Evolutionary conservation across 2,888 invertebrate genomes (phyloP).

Genomic region (Drosophila cognata): DNA sequence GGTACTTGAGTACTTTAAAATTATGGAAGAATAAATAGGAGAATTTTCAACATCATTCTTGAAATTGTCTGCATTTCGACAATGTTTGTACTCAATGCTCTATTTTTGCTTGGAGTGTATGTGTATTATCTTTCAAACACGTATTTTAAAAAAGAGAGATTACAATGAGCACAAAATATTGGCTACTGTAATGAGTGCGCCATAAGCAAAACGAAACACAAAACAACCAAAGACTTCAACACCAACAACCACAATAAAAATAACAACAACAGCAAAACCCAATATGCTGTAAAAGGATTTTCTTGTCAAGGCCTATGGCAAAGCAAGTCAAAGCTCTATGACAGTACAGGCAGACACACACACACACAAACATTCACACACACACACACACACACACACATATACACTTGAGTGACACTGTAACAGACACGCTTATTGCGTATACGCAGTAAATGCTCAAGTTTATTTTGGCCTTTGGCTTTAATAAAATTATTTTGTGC

Average conservation of each 20-base stretch:
- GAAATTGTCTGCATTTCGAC: neutral
- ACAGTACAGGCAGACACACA: constrained; percentile 26
- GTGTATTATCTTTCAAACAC: neutral
- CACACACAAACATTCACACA: constrained; percentile 20
- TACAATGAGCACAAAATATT: constrained; percentile 49
- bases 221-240: constrained; percentile 35
- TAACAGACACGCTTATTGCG: constrained; percentile 54
- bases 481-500: constrained; percentile 69
- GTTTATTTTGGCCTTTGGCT: constrained; percentile 46
- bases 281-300: constrained; percentile 76
- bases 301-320: constrained; percentile 67
- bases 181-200: constrained; percentile 38
- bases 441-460: constrained; percentile 48
- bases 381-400: constrained; percentile 23
- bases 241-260: constrained; percentile 31
- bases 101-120: neutral
- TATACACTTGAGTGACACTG: constrained; percentile 9
- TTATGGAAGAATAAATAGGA: neutral
- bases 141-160: constrained; percentile 56
- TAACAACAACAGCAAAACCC: constrained; percentile 52
- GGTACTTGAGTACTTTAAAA: neutral
- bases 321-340: constrained; percentile 56
- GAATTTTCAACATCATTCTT: neutral
- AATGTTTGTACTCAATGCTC: neutral
- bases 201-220: constrained; percentile 16